Evolutionary conservation across 2,888 invertebrate species (phyloP), one percentile per base, ranked within the genome.

Genomic region (Hartigia nigra): DNA sequence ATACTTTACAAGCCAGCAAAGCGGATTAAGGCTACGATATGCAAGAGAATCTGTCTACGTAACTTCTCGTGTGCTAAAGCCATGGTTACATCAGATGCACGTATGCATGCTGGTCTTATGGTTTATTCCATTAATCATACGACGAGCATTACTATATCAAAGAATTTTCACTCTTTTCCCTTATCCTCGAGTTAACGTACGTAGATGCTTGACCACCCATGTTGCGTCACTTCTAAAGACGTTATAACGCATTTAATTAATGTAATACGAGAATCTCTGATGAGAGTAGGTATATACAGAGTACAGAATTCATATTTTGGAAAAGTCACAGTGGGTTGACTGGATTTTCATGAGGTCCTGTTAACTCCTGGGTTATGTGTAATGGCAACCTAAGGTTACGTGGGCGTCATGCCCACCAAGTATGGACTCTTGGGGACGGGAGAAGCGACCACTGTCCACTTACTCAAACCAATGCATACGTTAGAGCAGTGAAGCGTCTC

Each of bases 401-500:
- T 35, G 72, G 34, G 72, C 72, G 32, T 55, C 23, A 23, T 55
- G 5, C 55, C 55, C 23, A 55, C 55, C 55, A 55, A 55, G 55
- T 23, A 55, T 55, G 55, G 55, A 55, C 55, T 14, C 55, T 55
- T 55, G 55, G 23, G 55, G 55, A 55, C 55, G 23, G 55, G 55
- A 55, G 55, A 23, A 55, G 23, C 55, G 55, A 23, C 55, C 55
- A 55, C 55, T 55, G 55, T 55, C 55, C 55, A 55, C 85, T 86
- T 85, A 84, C 83, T 84, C 84, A 81, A 86, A 82, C 85, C 87
- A 88, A 88, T 88, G 89, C 90, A 89, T 90, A 88, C 83, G 89
- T 87, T 88, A 86, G 83, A 83, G 81, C 84, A 80, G 75, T 81
- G 78, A 85, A 80, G 84, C 84, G 82, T 85, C 84, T 84, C 84